Evolutionary conservation across 1,140 invertebrate genomes (phyloP), one percentile per base, ranked within the genome.

Genomic region (Temnothorax curvispinosus): DNA sequence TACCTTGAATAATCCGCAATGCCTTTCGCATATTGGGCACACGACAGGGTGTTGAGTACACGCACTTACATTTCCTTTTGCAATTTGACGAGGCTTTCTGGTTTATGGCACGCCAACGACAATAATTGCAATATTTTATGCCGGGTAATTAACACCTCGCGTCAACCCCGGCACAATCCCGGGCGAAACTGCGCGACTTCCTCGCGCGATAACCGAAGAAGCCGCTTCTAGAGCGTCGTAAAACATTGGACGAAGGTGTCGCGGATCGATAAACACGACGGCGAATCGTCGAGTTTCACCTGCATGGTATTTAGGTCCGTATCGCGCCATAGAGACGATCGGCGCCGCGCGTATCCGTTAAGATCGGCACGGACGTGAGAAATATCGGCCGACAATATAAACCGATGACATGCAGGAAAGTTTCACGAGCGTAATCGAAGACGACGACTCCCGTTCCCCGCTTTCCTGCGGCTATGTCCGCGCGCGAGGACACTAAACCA

Each of bases 331-430:
- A 18, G 47, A 41, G 60, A 56, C 15, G 35, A 41, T 27, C 27
- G 60, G 38, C 58, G 58, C 35, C 35, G 21, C 15, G 56, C 32
- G 52, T 18, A 15, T 74, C 80, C 41, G 67, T 50, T 60, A 84
- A 84, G 56, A 84, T 60, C 69, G 27, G 18, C 80, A 15, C 21
- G 52, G 27, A 74, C 32, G 54, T 27, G 80, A 84, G 44, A 62
- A 84, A 84, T 84, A 84, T 84, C 69, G 80, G 54, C 56, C 80
- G 80, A 69, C 80, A 50, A 74, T 82, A 82, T 82, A 82, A 82
- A 74, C 41, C 69, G 80, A 84, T 75, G 80, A 75, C 67, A 84
- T 38, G 69, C 80, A 62, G 44, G 69, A 84, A 84, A 84, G 54
- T 84, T 75, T 84, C 54, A 84, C 65, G 80, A 84, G 27, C 54